Evolutionary conservation across 2,113 vertebrate genomes (phyloP), one percentile per base, ranked within the genome.

Genomic region (Callopanchax toddi): DNA sequence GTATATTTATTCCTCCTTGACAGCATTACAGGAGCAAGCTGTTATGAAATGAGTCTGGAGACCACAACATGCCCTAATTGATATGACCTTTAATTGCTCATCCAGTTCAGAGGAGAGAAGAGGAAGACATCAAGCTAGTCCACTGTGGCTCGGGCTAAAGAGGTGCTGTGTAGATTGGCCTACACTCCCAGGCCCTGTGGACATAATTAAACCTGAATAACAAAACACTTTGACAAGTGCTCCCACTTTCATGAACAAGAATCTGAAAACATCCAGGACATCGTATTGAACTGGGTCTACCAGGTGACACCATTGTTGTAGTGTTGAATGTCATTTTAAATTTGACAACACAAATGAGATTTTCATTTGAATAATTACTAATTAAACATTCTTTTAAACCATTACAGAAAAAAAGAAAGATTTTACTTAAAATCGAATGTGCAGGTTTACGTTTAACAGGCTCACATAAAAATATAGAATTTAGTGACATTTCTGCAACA

Each of bases 31-130:
- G 78, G 60, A 87, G 88, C 86, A 89, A 91, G 90, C 90, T 91
- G 89, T 86, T 91, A 86, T 70, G 87, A 81, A 91, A 91, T 84
- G 90, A 91, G 90, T 90, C 88, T 86, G 78, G 91, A 92, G 91
- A 92, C 88, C 88, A 86, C 89, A 91, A 89, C 86, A 89, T 85
- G 85, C 88, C 87, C 89, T 93, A 93, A 93, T 93, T 93, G 91
- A 93, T 91, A 89, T 93, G 92, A 92, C 92, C 91, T 93, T 92
- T 93, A 92, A 92, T 92, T 92, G 92, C 87, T 90, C 87, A 86
- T 89, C 90, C 88, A 85, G 81, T 73, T 89, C 86, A 79, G 87
- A 87, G 89, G 84, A 87, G 74, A 85, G 79, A 84, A 85, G 85
- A 91, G 86, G 85, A 91, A 92, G 90, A 91, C 89, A 92, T 92